Evolutionary conservation across 2,113 vertebrate species (phyloP).

Genomic region (Archocentrus centrarchus): DNA sequence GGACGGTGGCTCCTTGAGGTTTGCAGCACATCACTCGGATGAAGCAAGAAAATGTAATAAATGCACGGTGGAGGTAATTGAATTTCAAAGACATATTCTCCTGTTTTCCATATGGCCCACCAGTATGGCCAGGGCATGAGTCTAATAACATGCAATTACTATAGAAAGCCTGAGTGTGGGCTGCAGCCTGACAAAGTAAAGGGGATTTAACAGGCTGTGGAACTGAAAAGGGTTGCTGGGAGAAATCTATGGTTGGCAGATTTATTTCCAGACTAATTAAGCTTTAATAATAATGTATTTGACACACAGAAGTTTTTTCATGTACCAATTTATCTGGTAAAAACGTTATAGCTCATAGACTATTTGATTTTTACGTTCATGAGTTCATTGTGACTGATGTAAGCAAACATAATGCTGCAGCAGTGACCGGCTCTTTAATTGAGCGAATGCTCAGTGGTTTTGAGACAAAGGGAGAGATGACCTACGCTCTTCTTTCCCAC

Average conservation of each 20-base stretch:
- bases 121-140: slow-evolving; percentile 31
- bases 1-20: slow-evolving; percentile 58
- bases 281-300: neutral
- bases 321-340: neutral
- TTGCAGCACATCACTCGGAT: slow-evolving; percentile 55
- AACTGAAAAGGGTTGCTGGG: neutral
- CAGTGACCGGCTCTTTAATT: slow-evolving; percentile 15
- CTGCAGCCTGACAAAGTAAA: slow-evolving; percentile 21
- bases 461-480: slow-evolving; percentile 46
- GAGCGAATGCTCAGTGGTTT: slow-evolving; percentile 13
- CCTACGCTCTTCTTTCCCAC: slow-evolving; percentile 61
- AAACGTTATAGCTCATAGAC: neutral
- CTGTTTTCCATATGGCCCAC: slow-evolving; percentile 61
- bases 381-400: neutral
- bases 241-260: neutral
- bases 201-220: neutral
- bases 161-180: neutral
- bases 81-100: slow-evolving; percentile 64
- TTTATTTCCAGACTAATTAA: slow-evolving; percentile 12
- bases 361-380: neutral
- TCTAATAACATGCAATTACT: slow-evolving; percentile 52
- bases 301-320: neutral
- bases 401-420: neutral
- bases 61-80: slow-evolving; percentile 56
- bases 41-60: slow-evolving; percentile 62